Percentiles rank a stretch among this genome's conserved stretches.
phyloP scores from a whole-genome alignment of 2,113 vertebrate species.

The Panthera uncia region DNA sequence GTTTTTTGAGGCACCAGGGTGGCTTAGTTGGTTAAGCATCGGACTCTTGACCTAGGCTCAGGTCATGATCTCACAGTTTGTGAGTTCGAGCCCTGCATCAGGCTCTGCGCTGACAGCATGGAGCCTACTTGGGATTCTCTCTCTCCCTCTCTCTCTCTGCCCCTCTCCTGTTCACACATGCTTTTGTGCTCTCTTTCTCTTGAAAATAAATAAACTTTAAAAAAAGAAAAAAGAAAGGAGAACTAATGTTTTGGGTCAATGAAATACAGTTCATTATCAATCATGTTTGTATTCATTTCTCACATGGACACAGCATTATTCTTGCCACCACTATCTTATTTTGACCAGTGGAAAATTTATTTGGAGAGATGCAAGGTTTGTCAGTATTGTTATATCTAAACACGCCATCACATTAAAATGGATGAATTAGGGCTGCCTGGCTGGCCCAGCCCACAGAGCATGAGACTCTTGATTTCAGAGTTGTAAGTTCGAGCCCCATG shows the following conservation, averaged over 20 bases:
- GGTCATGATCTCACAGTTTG: too few relatives aligned
- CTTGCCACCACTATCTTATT: neutral
- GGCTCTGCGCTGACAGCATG: too few relatives aligned
- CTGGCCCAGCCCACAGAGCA: neutral
- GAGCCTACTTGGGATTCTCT: too few relatives aligned
- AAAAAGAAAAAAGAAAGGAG: neutral
- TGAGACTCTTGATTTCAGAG: neutral
- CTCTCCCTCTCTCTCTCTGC: too few relatives aligned
- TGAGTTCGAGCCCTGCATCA: too few relatives aligned
- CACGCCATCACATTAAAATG: neutral
- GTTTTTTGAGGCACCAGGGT: too few relatives aligned
- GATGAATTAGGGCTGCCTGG: conserved; percentile 12
- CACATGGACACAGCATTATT: neutral
- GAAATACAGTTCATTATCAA: neutral
- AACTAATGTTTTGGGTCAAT: neutral
- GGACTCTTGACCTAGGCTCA: too few relatives aligned
- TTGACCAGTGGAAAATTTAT: neutral
- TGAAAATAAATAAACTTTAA: too few relatives aligned
- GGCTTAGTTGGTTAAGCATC: too few relatives aligned
- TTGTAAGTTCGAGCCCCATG: neutral
- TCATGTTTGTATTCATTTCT: neutral
- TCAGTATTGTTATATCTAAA: conserved; percentile 58
- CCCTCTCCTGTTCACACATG: too few relatives aligned
- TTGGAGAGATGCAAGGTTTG: neutral
- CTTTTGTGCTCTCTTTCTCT: too few relatives aligned